These are phyloP conservation scores for Penaeus indicus DNA, from an alignment of 1,140 invertebrate species.

Conservation along the genomic window DNA sequence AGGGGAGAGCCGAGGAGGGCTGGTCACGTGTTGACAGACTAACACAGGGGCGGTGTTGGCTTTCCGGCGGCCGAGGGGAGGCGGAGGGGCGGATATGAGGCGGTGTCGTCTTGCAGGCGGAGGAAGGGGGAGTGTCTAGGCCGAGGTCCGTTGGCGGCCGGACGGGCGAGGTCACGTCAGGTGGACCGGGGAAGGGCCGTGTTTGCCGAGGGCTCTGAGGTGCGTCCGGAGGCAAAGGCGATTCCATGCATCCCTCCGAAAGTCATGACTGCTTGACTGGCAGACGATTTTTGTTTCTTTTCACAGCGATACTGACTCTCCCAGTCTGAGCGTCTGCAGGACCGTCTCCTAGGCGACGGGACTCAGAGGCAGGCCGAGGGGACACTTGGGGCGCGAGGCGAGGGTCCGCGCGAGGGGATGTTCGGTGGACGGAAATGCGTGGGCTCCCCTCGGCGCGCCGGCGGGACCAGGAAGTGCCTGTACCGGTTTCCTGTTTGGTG, in stretches of 20 bases:
- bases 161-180: too few relatives aligned
- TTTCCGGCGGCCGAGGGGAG: not conserved
- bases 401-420: not conserved
- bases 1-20: too few relatives aligned
- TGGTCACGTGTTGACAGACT: too few relatives aligned
- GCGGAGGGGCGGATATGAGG: not conserved
- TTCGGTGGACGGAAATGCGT: conserved; percentile 32
- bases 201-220: too few relatives aligned
- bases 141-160: too few relatives aligned
- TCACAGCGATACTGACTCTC: not conserved
- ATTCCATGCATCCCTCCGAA: too few relatives aligned
- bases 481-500: conserved; percentile 59
- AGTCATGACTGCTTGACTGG: not conserved
- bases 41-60: too few relatives aligned
- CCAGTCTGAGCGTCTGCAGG: not conserved
- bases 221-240: too few relatives aligned
- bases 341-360: too few relatives aligned
- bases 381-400: not conserved
- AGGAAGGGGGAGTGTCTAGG: too few relatives aligned
- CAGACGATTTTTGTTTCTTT: too few relatives aligned
- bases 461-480: conserved; percentile 53
- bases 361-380: not conserved
- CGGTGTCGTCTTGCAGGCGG: not conserved
- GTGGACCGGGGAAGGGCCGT: too few relatives aligned
- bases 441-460: conserved; percentile 36